phyloP scores from a whole-genome alignment of 2,888 invertebrate species.

The Drosophila tanythrix region DNA sequence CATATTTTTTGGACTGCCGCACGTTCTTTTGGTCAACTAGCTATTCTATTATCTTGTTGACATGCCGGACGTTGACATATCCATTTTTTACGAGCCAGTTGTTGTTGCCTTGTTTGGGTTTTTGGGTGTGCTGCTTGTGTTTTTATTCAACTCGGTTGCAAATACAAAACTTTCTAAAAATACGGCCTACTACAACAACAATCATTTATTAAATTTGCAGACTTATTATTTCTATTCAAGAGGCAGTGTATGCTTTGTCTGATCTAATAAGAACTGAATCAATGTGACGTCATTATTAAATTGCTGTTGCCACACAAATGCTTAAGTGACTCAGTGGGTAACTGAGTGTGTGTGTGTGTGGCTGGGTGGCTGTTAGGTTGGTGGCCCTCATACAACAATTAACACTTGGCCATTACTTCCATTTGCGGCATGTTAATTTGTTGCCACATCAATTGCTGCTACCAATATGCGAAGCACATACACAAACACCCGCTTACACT shows the following conservation, averaged over 20 bases:
- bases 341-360: constrained; percentile 10
- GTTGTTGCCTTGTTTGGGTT: constrained; percentile 1
- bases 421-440: constrained; percentile 84
- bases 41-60: constrained; percentile 70
- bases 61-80: constrained; percentile 76
- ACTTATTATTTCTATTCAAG: constrained; percentile 59
- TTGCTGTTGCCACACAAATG: constrained; percentile 37
- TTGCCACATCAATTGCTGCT: constrained; percentile 82
- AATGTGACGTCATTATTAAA: constrained; percentile 65
- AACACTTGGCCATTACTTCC: constrained; percentile 82
- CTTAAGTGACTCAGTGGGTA: constrained; percentile 15
- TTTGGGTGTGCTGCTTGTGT: constrained; percentile 15
- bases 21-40: constrained; percentile 25
- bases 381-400: constrained; percentile 67
- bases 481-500: constrained; percentile 40
- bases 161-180: constrained; percentile 32
- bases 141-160: constrained; percentile 23
- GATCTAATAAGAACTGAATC: constrained; percentile 40
- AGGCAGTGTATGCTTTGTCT: neutral
- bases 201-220: constrained; percentile 29
- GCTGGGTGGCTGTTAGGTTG: constrained; percentile 21
- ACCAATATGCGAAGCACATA: constrained; percentile 74
- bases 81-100: constrained; percentile 66
- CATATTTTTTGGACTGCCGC: constrained; percentile 6
- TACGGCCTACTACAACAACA: constrained; percentile 38